Evolutionary conservation across 2,888 invertebrate species (phyloP).

Genomic region (Amphiduros pacificus): DNA sequence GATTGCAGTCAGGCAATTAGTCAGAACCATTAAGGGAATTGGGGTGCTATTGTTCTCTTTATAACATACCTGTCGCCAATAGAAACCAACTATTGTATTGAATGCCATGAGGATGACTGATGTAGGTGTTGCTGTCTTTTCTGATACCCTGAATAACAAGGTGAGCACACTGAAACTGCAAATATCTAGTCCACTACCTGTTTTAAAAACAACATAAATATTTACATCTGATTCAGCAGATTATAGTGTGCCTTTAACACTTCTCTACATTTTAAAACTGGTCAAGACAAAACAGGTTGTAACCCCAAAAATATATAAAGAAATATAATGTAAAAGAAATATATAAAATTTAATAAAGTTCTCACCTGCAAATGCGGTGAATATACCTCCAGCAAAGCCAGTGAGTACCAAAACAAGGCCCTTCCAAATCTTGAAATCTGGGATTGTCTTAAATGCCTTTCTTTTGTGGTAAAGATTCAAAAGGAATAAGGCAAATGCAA

Average conservation of each 20-base stretch:
- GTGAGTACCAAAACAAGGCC: slow-evolving; percentile 37
- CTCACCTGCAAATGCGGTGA: slow-evolving; percentile 49
- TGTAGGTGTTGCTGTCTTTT: slow-evolving; percentile 51
- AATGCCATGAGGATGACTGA: slow-evolving; percentile 49
- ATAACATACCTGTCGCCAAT: slow-evolving; percentile 12
- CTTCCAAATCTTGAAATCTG: slow-evolving; percentile 36
- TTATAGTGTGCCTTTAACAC: too few species aligned
- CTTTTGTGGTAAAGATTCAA: slow-evolving; percentile 45
- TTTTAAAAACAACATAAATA: too few species aligned
- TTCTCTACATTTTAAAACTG: too few species aligned
- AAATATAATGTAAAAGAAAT: too few species aligned
- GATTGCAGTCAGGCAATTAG: too few species aligned
- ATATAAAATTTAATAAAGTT: too few species aligned
- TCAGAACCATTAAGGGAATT: too few species aligned
- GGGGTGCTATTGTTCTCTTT: too few species aligned
- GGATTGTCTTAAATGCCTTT: slow-evolving; percentile 31
- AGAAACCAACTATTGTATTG: slow-evolving; percentile 33
- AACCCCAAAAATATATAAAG: too few species aligned
- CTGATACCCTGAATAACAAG: slow-evolving; percentile 27
- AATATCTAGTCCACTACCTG: slow-evolving; percentile 51
- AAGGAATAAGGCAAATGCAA: slow-evolving; percentile 50
- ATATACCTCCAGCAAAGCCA: slow-evolving; percentile 47
- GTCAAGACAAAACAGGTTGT: too few species aligned
- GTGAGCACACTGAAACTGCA: slow-evolving; percentile 41
- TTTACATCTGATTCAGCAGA: not conserved